Evolutionary conservation across 2,797 vertebrate species (phyloP).

Genomic region (Chrosomus eos): DNA sequence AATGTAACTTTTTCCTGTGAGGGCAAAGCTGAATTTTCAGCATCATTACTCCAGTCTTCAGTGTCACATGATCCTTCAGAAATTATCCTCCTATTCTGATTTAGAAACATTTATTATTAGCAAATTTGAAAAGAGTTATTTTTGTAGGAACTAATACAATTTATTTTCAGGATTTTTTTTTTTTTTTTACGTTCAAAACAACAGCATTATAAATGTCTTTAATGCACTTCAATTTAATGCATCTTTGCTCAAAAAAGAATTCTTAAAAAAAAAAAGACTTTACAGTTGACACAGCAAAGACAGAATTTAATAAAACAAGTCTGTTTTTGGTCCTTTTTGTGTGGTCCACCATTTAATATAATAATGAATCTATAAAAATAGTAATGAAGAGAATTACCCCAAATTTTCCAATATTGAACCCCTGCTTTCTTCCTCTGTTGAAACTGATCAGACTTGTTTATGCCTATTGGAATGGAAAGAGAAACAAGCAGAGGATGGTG

Average conservation of each 20-base stretch:
- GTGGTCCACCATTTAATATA: not conserved
- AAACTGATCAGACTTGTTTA: constrained; percentile 61
- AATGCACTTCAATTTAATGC: not conserved
- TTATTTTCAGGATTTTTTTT: not conserved
- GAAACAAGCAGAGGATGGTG: constrained; percentile 65
- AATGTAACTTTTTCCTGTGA: not conserved
- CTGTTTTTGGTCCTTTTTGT: not conserved
- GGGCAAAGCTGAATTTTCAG: not conserved
- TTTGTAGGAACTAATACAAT: not conserved
- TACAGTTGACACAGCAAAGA: not conserved
- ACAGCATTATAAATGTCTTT: not conserved
- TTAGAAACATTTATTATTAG: not conserved
- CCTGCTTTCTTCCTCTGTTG: not conserved
- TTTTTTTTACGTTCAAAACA: not conserved
- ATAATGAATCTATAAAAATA: not conserved
- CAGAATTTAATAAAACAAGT: not conserved
- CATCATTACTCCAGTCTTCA: not conserved
- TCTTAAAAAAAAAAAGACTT: not conserved
- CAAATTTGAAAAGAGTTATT: not conserved
- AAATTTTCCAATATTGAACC: not conserved
- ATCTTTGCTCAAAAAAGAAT: not conserved
- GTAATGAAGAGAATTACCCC: not conserved
- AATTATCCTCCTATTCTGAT: not conserved
- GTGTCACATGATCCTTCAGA: not conserved
- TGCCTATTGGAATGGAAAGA: constrained; percentile 60